A percentile compares a stretch with the other conserved stretches of the same genome.
Evolutionary conservation across 1,140 invertebrate species (phyloP).

Genomic region (Parasteatoda tepidariorum): DNA sequence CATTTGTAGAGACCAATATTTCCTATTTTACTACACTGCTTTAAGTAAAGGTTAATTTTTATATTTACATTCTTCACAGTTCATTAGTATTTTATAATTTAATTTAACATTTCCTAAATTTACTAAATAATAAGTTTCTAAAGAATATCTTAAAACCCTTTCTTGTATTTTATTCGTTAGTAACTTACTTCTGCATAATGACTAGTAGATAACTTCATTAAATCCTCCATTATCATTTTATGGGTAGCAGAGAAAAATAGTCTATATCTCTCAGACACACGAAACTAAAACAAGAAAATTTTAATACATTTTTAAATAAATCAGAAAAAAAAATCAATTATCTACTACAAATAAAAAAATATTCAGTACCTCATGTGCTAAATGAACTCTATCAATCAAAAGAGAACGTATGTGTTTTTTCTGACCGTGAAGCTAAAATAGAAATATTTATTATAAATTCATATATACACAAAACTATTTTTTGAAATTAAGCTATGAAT

Average conservation of each 20-base stretch:
- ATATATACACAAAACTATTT: too few species aligned
- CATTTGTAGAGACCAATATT: too few species aligned
- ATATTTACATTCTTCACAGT: too few species aligned
- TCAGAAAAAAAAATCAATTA: not conserved
- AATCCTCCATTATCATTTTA: conserved; percentile 73
- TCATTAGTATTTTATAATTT: too few species aligned
- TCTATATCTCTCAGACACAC: conserved; percentile 65
- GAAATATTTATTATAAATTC: conserved; percentile 6
- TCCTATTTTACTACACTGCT: too few species aligned
- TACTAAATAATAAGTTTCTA: too few species aligned
- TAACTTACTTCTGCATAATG: conserved; percentile 76
- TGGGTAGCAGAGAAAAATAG: conserved; percentile 72
- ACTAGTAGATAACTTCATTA: conserved; percentile 77
- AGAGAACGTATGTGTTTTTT: conserved; percentile 76
- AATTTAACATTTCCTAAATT: too few species aligned
- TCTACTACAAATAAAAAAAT: not conserved
- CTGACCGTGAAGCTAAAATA: conserved; percentile 69
- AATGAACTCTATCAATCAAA: conserved; percentile 74
- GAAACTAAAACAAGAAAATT: conserved; percentile 65
- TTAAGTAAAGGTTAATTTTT: too few species aligned
- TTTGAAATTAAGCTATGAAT: too few species aligned
- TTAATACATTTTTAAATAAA: not conserved
- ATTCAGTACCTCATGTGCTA: conserved; percentile 76
- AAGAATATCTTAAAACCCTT: too few species aligned
- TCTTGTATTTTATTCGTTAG: too few species aligned